Conservation (phyloP, 2,888 invertebrate species). For the Drosophila vallismaia region DNA sequence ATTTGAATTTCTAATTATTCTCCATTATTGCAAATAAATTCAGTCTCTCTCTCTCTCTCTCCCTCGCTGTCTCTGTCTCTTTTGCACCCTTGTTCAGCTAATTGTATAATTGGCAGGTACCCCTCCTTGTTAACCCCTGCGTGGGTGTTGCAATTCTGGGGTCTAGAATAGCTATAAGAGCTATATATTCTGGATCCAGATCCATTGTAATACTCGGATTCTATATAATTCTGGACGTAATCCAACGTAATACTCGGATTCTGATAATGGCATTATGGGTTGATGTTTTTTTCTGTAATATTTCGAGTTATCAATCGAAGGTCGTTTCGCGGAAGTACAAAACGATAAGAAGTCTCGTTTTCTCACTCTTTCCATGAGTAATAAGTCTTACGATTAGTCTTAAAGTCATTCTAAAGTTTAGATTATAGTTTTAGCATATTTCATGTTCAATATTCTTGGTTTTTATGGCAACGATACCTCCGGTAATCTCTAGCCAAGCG, state of each 20-base stretch:
- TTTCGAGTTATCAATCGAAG: neutral
- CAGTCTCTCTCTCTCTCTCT: neutral
- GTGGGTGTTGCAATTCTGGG: constrained; percentile 34
- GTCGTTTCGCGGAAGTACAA: neutral
- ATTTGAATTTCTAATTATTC: constrained; percentile 69
- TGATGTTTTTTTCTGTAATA: neutral
- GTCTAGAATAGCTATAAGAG: too few relatives aligned
- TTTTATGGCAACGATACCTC: neutral
- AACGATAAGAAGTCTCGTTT: neutral
- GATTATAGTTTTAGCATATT: neutral
- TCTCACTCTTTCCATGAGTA: neutral
- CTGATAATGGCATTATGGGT: neutral
- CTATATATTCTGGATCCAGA: too few relatives aligned
- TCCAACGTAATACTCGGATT: too few relatives aligned
- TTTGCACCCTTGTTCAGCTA: constrained; percentile 14
- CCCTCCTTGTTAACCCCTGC: constrained; percentile 24
- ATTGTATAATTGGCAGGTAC: constrained; percentile 41
- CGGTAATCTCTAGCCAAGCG: neutral
- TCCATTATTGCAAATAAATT: constrained; percentile 31
- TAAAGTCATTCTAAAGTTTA: too few relatives aligned
- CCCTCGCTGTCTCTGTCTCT: too few relatives aligned
- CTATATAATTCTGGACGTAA: too few relatives aligned
- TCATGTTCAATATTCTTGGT: neutral
- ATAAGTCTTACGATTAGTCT: too few relatives aligned
- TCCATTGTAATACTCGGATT: too few relatives aligned